Evolutionary conservation across 2,113 vertebrate species (phyloP).

Genomic region (Vicugna pacos): DNA sequence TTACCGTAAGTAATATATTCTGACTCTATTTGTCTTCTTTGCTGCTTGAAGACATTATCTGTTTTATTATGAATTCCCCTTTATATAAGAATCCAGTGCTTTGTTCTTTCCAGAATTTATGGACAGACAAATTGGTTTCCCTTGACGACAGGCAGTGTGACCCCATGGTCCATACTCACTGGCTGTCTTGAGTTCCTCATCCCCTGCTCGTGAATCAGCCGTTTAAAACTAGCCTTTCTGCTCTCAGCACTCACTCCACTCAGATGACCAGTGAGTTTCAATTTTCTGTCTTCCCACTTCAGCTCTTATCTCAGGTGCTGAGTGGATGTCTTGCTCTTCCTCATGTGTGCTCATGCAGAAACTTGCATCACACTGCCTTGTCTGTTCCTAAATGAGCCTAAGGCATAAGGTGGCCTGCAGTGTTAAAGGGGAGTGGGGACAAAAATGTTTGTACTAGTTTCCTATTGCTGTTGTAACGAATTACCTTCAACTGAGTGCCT

Average conservation of each 20-base stretch:
- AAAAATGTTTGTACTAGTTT: background rate
- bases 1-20: background rate
- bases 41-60: constrained; percentile 1
- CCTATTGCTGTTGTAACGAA: background rate
- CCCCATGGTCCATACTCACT: background rate
- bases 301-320: background rate
- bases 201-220: background rate
- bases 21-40: background rate
- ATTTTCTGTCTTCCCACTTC: background rate
- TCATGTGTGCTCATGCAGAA: background rate
- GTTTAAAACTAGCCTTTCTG: background rate
- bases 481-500: background rate
- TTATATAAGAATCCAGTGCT: background rate
- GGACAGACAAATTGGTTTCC: background rate
- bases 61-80: background rate
- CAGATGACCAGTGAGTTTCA: background rate
- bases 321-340: background rate
- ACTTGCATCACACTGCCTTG: background rate
- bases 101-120: background rate
- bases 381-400: background rate
- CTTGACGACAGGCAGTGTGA: background rate
- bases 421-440: background rate
- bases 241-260: background rate
- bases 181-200: background rate
- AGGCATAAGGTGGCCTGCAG: background rate